Evolutionary conservation across 1,140 invertebrate genomes (phyloP).

Genomic region (Penaeus indicus): DNA sequence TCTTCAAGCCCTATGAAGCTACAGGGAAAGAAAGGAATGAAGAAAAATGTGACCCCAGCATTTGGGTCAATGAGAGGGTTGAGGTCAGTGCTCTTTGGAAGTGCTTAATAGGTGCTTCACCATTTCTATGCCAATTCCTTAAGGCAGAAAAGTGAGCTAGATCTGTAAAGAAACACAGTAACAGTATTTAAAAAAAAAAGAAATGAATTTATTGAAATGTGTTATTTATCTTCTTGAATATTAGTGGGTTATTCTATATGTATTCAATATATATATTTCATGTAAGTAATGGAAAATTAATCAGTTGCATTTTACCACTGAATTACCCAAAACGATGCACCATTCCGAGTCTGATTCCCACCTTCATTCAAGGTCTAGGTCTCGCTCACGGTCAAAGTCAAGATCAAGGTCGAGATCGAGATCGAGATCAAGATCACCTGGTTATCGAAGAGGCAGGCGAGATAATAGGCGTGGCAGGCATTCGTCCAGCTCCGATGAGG

Average conservation of each 20-base stretch:
- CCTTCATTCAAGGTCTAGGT: conserved; percentile 72
- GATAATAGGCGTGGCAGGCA: conserved; percentile 46
- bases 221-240: too few relatives aligned
- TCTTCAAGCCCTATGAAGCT: conserved; percentile 12
- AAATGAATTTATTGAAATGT: too few relatives aligned
- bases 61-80: conserved; percentile 51
- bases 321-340: neutral
- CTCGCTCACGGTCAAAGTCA: conserved; percentile 68
- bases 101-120: too few relatives aligned
- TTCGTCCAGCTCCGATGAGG: conserved; percentile 67
- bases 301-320: neutral
- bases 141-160: too few relatives aligned
- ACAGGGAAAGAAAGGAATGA: conserved; percentile 32
- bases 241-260: too few relatives aligned
- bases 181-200: too few relatives aligned
- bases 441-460: conserved; percentile 43
- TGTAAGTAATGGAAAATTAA: too few relatives aligned
- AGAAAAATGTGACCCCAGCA: conserved; percentile 9
- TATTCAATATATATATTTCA: too few relatives aligned
- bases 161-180: too few relatives aligned
- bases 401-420: conserved; percentile 24
- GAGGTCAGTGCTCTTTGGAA: neutral
- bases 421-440: conserved; percentile 67
- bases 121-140: too few relatives aligned
- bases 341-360: conserved; percentile 64